These are phyloP conservation scores for Meteorus colon DNA, from an alignment of 2,888 invertebrate genomes.

Conservation along the genomic window DNA sequence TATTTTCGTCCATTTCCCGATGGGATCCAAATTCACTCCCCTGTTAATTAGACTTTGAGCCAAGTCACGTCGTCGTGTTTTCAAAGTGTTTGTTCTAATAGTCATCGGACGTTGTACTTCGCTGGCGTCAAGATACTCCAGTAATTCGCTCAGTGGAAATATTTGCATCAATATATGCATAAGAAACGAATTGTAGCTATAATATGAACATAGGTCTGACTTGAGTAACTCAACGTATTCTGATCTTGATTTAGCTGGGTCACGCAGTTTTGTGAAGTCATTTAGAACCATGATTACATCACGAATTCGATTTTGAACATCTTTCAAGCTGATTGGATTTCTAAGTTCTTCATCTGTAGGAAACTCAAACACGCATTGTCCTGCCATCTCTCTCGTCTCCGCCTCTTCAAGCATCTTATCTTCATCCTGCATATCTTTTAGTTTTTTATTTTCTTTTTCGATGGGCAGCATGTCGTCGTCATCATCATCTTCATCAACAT, in stretches of 20 bases:
- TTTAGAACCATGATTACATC: conserved; percentile 87
- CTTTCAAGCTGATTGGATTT: conserved; percentile 81
- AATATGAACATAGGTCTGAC: conserved; percentile 92
- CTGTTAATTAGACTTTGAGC: conserved; percentile 94
- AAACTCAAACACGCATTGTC: conserved; percentile 85
- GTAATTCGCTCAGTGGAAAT: conserved; percentile 88
- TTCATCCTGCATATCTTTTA: conserved; percentile 82
- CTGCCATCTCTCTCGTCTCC: conserved; percentile 87
- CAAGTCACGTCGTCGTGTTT: conserved; percentile 91
- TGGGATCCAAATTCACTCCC: conserved; percentile 98
- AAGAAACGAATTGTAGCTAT: conserved; percentile 96
- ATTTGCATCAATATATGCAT: conserved; percentile 94
- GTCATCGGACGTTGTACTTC: conserved; percentile 96
- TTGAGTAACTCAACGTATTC: conserved; percentile 88
- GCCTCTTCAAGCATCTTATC: conserved; percentile 84
- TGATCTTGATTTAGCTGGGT: conserved; percentile 80
- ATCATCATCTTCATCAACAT: conserved; percentile 72
- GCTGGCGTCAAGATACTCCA: conserved; percentile 97
- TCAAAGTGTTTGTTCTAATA: conserved; percentile 95
- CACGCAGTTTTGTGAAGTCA: conserved; percentile 84
- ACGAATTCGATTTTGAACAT: conserved; percentile 91
- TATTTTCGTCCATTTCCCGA: conserved; percentile 99
- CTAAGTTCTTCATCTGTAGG: conserved; percentile 86
- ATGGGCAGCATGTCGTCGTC: conserved; percentile 86
- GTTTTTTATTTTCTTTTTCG: conserved; percentile 86